phyloP scores from a whole-genome alignment of 2,797 vertebrate species.

The Synaphobranchus kaupii region DNA sequence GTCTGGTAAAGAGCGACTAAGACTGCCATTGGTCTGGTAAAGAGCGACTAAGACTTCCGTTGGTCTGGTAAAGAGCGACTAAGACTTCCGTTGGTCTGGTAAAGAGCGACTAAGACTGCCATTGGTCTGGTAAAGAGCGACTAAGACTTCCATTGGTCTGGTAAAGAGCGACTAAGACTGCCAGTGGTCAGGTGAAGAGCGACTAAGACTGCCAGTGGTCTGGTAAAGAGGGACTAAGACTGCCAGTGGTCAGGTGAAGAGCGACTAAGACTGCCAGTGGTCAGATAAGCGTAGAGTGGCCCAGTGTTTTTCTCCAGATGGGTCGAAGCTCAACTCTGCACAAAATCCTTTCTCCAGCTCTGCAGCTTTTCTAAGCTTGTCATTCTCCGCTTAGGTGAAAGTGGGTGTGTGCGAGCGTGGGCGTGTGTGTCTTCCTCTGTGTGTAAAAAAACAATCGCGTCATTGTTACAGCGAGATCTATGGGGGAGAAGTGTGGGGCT shows the following conservation, averaged over 20 bases:
- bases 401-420: conserved; percentile 33
- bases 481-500: conserved; percentile 42
- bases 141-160: too few species aligned
- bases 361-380: conserved; percentile 18
- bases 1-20: too few species aligned
- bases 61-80: too few species aligned
- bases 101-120: too few species aligned
- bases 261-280: background rate
- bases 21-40: too few species aligned
- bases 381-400: conserved; percentile 14
- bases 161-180: too few species aligned
- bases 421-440: conserved; percentile 40
- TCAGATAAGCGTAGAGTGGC: background rate
- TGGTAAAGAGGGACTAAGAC: too few species aligned
- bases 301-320: background rate
- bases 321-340: background rate
- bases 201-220: too few species aligned
- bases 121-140: too few species aligned
- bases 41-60: too few species aligned
- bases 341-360: background rate
- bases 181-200: too few species aligned
- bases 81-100: too few species aligned
- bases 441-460: conserved; percentile 47
- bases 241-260: background rate
- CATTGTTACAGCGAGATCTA: conserved; percentile 46